Conservation (phyloP, 2,113 vertebrate species). For the Corythoichthys haematopterus region DNA sequence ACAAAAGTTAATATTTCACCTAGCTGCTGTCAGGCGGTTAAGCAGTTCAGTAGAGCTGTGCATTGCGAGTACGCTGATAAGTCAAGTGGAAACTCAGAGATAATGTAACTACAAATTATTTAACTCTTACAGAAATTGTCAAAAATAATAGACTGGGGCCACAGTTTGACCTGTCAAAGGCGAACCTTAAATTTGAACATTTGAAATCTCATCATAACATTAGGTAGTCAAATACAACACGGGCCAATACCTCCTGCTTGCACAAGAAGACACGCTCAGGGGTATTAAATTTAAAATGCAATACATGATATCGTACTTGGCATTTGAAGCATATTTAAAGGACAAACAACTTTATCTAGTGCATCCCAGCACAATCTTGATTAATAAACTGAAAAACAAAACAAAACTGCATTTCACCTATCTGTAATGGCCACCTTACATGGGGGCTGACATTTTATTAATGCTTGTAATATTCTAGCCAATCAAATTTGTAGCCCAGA, state of each 20-base stretch:
- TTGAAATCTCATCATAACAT: not conserved
- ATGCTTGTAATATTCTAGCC: no score
- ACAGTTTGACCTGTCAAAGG: not conserved
- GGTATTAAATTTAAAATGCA: not conserved
- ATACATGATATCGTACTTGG: no score
- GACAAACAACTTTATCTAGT: no score
- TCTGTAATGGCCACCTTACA: no score
- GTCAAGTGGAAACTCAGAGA: not conserved
- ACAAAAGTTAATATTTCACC: constrained; percentile 75
- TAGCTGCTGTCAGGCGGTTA: constrained; percentile 9
- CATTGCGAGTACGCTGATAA: not conserved
- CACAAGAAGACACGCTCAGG: not conserved
- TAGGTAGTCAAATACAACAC: not conserved
- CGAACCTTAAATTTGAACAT: not conserved
- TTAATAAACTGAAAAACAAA: no score
- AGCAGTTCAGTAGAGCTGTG: not conserved
- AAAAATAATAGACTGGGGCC: not conserved
- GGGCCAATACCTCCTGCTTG: no score
- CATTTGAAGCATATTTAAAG: not conserved
- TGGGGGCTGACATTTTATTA: no score
- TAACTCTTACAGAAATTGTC: not conserved
- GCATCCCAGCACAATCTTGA: no score
- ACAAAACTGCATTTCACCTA: no score
- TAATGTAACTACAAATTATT: not conserved
- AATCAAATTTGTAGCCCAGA: no score